Base-by-base conservation (phyloP, 2,797 vertebrate genomes). In the Bradypodion ventrale region DNA sequence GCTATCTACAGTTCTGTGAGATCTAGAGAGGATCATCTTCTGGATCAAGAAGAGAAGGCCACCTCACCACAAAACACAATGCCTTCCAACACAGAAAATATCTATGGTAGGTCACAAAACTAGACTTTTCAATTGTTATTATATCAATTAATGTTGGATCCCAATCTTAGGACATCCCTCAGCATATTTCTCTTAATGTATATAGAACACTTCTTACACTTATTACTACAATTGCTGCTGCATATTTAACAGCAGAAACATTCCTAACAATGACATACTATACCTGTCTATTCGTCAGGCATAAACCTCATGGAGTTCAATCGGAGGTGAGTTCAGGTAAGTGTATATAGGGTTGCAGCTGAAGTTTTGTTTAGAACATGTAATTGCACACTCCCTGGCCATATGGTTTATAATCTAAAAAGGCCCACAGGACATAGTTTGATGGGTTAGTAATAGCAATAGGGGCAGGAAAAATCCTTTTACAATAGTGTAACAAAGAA, bases 401-500 rank as follows among this genome's bases (percentile, higher is more conserved):
- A 2, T 74, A 35, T 4, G 23, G 23, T 35, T 69, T 69, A 69
- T 13, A 70, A 40, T 59, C 49, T 59, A 74, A 63, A 44, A 27
- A 46, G 21, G 13, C 13, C 23, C 12, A 63, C 2, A 35, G 21
- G 23, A 40, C 10, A 13, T 1, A 16, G 10, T 25, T 75, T 65
- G 56, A 25, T 46, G 46, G 46, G 68, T 37, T 2, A 69, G 25
- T 29, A 81, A 44, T 35, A 9, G 12, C 37, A 75, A 65, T 12
- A 66, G 32, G 32, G 29, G 42, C 7, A 40, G 3, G 27, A 7
- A 8, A 56, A 52, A 46, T 5, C 4, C 15, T 2, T 63, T 60
- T 75, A 16, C 7, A 63, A 35, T 6, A 23, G 29, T 91, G 87
- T 83, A 91, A 93, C 59, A 92, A 92, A 89, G 87, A 83, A 90